Evolutionary conservation across 2,113 vertebrate genomes (phyloP), one percentile per base, ranked within the genome.

Genomic region (Ochotona princeps): DNA sequence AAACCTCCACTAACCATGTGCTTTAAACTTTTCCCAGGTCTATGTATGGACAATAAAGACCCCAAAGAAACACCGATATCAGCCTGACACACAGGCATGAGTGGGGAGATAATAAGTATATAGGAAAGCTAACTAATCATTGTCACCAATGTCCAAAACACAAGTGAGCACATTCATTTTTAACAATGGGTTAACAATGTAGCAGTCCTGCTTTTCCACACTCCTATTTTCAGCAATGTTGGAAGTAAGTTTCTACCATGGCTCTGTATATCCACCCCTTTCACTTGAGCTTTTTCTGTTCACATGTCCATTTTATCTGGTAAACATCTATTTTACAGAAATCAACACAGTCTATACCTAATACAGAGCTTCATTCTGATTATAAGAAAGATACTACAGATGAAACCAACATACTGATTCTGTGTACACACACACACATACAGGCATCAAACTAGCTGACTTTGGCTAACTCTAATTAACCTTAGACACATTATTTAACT

Each of bases 31-130:
- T 44, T 3, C 38, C 38, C 38, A 44, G 38, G 65, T 63, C 82
- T 47, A 2, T 8, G 25, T 38, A 4, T 8, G 25, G 89, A 89
- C 70, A 60, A 69, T 63, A 44, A 83, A 63, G 75, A 67, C 7
- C 51, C 69, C 18, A 83, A 75, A 63, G 13, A 90, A 79, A 93
- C 23, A 60, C 4, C 51, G 0, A 3, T 38, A 74, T 74, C n/a
- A 20, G 67, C 57, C 12, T 47, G 35, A 79, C 84, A 94, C 30
- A 17, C 8, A 86, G 30, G 82, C 83, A 49, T 25, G 12, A 44
- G 75, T 74, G 21, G 1, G 25, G 72, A 94, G 95, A 96, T 51
- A 82, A 93, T 67, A 93, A 95, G 90, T 21, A 79, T 21, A n/a
- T 11, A 57, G 74, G 92, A 88, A 49, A 49, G 57, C 76, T 51